Evolutionary conservation across 2,113 vertebrate species (phyloP), one percentile per base, ranked within the genome.

Genomic region (Cranoglanis bouderius): DNA sequence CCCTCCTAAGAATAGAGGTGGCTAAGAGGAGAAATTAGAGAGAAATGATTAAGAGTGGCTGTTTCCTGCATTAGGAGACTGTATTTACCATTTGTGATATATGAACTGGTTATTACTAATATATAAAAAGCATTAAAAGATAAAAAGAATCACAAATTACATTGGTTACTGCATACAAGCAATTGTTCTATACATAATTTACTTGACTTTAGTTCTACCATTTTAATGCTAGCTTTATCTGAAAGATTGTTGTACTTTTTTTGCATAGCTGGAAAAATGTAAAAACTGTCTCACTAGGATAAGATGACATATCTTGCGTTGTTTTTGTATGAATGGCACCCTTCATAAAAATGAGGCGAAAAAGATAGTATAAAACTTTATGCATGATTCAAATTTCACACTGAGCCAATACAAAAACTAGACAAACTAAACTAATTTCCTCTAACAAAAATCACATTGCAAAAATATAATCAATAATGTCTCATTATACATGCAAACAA

Each of bases 1-100:
- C 96, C 86, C 96, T 95, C 86, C 98, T 96, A 91, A 99, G 96
- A 95, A 99, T 99, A 94, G 98, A 99, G 26, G 98, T 97, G 77
- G 98, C 98, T 99, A 94, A 35, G 9, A 12, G 80, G 5, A 4
- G 40, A 74, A 78, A 57, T 55, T 46, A 57, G 29, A 0, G 1
- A 82, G 35, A 77, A 40, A 63, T 74, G 13, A 38, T 63, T 85
- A n/a, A 29, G 19, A n/a, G 10, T 85, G 57, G 3, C 6, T 2
- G 21, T 29, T 21, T 9, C 5, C n/a, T 16, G 32, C 14, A 63
- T 19, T 6, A 51, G 24, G 38, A 46, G 9, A 46, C 10, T 35
- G 26, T 53, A 26, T 38, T 38, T 40, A 2, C 4, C 16, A 57
- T 59, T 38, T 38, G 29, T 55, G 10, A n/a, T 51, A 32, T 19